Evolutionary conservation across 2,888 invertebrate species (phyloP).

Genomic region (Meiosimyza decipiens): DNA sequence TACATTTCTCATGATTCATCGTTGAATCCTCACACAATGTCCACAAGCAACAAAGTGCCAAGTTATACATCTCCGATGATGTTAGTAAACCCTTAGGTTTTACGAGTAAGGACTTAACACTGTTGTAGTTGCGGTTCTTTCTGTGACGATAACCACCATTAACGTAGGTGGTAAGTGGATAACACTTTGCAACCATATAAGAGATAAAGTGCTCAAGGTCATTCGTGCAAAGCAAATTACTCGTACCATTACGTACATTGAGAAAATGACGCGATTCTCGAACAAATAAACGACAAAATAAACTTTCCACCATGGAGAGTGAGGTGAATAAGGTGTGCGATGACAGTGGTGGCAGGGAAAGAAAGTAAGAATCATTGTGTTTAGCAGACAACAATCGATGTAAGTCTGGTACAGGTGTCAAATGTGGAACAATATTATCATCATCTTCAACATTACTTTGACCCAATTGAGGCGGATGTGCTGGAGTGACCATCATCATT

Average conservation of each 20-base stretch:
- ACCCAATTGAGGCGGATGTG: constrained; percentile 33
- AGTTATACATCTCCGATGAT: background rate
- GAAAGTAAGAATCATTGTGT: background rate
- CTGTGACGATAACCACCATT: background rate
- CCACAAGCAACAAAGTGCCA: constrained; percentile 18
- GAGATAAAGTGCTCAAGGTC: constrained; percentile 39
- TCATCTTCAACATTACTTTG: constrained; percentile 33
- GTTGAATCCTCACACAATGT: background rate
- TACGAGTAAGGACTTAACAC: background rate
- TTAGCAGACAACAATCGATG: no score
- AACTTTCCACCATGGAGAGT: background rate
- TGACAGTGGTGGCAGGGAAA: background rate
- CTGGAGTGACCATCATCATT: constrained; percentile 26
- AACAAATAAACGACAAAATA: constrained; percentile 23
- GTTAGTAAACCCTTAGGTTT: background rate
- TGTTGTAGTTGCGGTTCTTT: background rate
- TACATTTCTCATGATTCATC: constrained; percentile 2
- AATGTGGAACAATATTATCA: constrained; percentile 37
- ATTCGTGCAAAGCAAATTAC: constrained; percentile 21
- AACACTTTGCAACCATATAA: constrained; percentile 1
- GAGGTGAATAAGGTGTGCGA: background rate
- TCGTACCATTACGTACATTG: background rate
- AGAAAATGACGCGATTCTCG: constrained; percentile 34
- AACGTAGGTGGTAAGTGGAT: background rate
- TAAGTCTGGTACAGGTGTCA: constrained; percentile 35